Conservation (phyloP, 2,113 vertebrate genomes). For the Felis catus region DNA sequence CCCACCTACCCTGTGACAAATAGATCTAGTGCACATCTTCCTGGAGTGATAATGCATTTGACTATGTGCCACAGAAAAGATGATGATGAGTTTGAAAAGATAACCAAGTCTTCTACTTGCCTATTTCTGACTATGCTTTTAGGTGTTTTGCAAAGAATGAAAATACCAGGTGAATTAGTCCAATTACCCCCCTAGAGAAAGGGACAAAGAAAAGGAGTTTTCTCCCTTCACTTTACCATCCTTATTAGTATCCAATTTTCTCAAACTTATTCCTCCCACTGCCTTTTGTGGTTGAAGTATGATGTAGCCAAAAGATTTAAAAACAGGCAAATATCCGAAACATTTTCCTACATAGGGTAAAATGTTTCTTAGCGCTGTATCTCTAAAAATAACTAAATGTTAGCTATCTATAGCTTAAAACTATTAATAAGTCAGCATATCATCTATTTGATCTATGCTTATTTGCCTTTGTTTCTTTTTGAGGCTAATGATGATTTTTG, state of each 20-base stretch:
- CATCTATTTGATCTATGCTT: background rate
- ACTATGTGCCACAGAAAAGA: slow-evolving; percentile 45
- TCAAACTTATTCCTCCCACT: slow-evolving; percentile 36
- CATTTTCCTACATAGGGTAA: background rate
- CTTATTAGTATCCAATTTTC: slow-evolving; percentile 60
- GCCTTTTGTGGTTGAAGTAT: background rate
- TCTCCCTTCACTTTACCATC: slow-evolving; percentile 5
- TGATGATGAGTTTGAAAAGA: slow-evolving; percentile 55
- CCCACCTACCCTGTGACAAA: background rate
- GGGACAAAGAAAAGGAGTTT: slow-evolving; percentile 47
- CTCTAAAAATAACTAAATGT: background rate
- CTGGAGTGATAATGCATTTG: slow-evolving; percentile 56
- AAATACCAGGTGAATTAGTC: slow-evolving; percentile 52
- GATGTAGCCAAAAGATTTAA: slow-evolving; percentile 45
- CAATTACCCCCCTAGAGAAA: slow-evolving; percentile 51
- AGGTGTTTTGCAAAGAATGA: slow-evolving; percentile 47
- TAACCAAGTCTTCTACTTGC: slow-evolving; percentile 10
- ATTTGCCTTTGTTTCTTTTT: background rate
- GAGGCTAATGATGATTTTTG: background rate
- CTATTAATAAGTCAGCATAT: background rate
- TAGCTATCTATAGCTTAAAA: background rate
- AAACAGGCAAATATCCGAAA: slow-evolving; percentile 38
- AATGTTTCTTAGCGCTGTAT: background rate
- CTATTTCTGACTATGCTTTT: slow-evolving; percentile 60
- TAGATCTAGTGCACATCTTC: background rate